These are phyloP conservation scores for Terebella lapidaria DNA, from an alignment of 2,888 invertebrate species.

Conservation along the genomic window DNA sequence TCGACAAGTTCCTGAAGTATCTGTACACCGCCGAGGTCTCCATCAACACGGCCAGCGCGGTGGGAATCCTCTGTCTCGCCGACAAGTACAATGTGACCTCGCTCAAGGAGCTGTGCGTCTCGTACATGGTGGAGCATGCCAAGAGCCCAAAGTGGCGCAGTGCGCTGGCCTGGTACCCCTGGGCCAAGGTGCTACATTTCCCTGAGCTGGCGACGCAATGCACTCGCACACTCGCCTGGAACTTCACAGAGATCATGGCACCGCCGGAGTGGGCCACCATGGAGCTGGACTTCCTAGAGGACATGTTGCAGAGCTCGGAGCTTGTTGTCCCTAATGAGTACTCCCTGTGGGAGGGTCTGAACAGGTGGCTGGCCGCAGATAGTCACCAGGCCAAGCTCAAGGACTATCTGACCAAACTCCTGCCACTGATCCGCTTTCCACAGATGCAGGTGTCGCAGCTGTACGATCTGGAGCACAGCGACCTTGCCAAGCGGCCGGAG, in stretches of 20 bases:
- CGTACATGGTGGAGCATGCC: constrained; percentile 51
- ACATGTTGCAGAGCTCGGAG: constrained; percentile 44
- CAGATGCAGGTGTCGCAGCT: constrained; percentile 49
- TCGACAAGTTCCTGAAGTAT: constrained; percentile 47
- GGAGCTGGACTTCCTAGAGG: constrained; percentile 48
- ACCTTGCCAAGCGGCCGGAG: constrained; percentile 27
- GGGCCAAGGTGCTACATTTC: constrained; percentile 51
- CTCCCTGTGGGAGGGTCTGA: constrained; percentile 36
- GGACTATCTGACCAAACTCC: constrained; percentile 29
- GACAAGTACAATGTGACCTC: constrained; percentile 52
- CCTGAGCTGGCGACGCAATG: constrained; percentile 42
- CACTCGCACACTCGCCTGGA: constrained; percentile 51
- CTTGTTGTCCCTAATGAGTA: constrained; percentile 46
- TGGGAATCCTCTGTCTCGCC: constrained; percentile 51
- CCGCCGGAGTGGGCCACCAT: constrained; percentile 47
- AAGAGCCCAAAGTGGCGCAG: constrained; percentile 45
- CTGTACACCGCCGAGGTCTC: constrained; percentile 50
- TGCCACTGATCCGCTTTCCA: constrained; percentile 50
- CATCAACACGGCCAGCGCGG: constrained; percentile 42
- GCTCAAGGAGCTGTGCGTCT: constrained; percentile 42
- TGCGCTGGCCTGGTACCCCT: constrained; percentile 51
- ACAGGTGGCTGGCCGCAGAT: constrained; percentile 43
- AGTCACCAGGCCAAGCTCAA: constrained; percentile 26
- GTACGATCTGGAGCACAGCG: constrained; percentile 36
- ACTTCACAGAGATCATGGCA: constrained; percentile 41